Evolutionary conservation across 92 coral and sea anemone species (phyloP).

Genomic region (Phenganax subtilis): DNA sequence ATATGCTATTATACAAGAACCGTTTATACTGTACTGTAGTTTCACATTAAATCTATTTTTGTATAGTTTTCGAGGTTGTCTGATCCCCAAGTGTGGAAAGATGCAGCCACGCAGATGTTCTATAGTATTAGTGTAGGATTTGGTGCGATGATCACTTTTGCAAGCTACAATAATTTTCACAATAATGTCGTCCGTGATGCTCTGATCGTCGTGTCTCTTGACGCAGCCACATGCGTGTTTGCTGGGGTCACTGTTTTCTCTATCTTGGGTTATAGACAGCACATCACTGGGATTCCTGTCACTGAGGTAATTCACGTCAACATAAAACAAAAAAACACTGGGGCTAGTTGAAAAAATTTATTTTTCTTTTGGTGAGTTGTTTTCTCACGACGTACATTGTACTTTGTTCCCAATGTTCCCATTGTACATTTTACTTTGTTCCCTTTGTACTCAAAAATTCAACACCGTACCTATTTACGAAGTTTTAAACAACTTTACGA

Average conservation of each 20-base stretch:
- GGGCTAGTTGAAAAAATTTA: background rate
- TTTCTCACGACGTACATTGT: no score
- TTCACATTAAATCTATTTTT: background rate
- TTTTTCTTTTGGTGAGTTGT: background rate
- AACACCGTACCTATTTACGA: no score
- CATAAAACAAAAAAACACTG: no score
- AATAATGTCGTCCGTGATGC: constrained; percentile 56
- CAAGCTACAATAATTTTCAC: constrained; percentile 80
- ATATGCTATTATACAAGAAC: background rate
- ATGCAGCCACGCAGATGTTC: constrained; percentile 92
- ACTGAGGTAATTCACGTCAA: constrained; percentile 8
- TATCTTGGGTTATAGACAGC: constrained; percentile 24
- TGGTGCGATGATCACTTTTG: constrained; percentile 86
- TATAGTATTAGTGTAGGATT: constrained; percentile 87
- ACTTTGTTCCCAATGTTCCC: no score
- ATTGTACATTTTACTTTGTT: no score
- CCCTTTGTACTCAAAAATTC: no score
- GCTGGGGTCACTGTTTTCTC: constrained; percentile 39
- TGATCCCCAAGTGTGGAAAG: constrained; percentile 86
- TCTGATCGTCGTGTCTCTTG: constrained; percentile 27
- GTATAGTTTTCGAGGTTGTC: constrained; percentile 36
- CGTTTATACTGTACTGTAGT: background rate
- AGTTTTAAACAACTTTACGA: no score
- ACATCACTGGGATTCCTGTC: constrained; percentile 36
- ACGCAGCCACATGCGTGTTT: constrained; percentile 34